Base-by-base conservation (phyloP, 2,888 invertebrate species). In the Axea sp. region DNA sequence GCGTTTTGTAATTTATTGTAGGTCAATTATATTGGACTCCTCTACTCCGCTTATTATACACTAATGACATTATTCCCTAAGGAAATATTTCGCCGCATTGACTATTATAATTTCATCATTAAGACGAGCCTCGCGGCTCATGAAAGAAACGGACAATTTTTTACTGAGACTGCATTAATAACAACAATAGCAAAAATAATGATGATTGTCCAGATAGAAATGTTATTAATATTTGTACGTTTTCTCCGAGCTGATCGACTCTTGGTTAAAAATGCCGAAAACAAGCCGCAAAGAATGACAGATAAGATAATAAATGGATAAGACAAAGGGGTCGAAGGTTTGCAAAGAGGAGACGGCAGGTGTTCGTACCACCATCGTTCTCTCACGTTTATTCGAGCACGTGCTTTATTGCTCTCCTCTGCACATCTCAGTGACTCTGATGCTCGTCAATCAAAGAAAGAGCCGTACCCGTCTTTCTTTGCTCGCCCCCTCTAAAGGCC, bases 381-480 rank as follows among this genome's bases (percentile, higher is more conserved):
- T 80, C 81, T 80, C 79, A 79, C 83, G 79, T 83, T 84, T 83
- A 81, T 82, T 80, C 83, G 81, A 81, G 84, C 83, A 82, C 84
- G 85, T 86, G 85, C 83, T 85, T 85, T 84, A 86, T 84, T 83
- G 81, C 83, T 73, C 80, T 78, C 76, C 62, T 76, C 76, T 74
- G 78, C 78, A 74, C 80, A 81, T 81, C 81, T 78, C 81, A 77
- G 80, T 81, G 82, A 83, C 83, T 83, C 77, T 57, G 77, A 73
- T 69, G 81, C 84, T 86, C 85, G 85, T 86, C 86, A 86, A 86
- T 86, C 86, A 85, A 83, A 80, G 75, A 77, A 78, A 78, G 79
- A 80, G 77, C 79, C 77, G 69, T 77, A 69, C 71, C 67, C 57
- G 74, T 73, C 68, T 35, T 53, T 41, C 68, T 69, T 67, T 28